Percentiles rank a stretch among this genome's conserved stretches.
Conservation (phyloP, 2,888 invertebrate genomes). For the Apocheima hispidaria region DNA sequence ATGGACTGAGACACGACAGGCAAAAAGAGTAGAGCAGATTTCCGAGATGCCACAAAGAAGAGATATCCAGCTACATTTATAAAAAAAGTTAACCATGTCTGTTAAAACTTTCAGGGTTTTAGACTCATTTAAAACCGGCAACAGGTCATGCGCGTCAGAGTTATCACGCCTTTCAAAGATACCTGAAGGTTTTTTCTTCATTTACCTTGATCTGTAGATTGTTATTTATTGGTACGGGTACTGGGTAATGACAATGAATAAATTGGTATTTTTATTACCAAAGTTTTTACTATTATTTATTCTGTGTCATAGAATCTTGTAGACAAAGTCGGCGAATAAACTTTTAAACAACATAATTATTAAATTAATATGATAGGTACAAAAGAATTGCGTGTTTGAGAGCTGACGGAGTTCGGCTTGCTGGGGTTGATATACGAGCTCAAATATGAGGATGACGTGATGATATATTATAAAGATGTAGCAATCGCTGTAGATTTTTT, state of each 20-base stretch:
- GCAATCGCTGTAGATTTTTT: no score
- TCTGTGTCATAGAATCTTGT: background rate
- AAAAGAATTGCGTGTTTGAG: background rate
- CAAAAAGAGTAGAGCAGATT: no score
- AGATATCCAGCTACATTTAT: no score
- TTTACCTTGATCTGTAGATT: conserved; percentile 8
- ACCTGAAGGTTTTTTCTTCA: background rate
- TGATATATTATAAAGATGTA: background rate
- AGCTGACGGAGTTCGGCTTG: background rate
- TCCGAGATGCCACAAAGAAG: no score
- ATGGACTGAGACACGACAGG: no score
- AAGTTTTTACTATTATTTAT: background rate
- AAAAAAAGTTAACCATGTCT: background rate
- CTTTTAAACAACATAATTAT: no score
- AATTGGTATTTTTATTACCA: background rate
- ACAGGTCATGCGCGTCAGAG: background rate
- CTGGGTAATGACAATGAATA: conserved; percentile 1
- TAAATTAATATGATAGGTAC: no score
- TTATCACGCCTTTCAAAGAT: background rate
- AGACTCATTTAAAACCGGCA: no score
- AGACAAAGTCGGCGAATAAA: no score
- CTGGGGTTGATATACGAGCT: background rate
- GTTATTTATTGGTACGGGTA: conserved; percentile 4
- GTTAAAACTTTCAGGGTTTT: conserved; percentile 4
- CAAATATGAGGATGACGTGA: no score